A percentile compares a stretch with the other conserved stretches of the same genome.
These are phyloP conservation scores for Acholoe squamosa DNA, from an alignment of 2,888 invertebrate species.

Conservation along the genomic window DNA sequence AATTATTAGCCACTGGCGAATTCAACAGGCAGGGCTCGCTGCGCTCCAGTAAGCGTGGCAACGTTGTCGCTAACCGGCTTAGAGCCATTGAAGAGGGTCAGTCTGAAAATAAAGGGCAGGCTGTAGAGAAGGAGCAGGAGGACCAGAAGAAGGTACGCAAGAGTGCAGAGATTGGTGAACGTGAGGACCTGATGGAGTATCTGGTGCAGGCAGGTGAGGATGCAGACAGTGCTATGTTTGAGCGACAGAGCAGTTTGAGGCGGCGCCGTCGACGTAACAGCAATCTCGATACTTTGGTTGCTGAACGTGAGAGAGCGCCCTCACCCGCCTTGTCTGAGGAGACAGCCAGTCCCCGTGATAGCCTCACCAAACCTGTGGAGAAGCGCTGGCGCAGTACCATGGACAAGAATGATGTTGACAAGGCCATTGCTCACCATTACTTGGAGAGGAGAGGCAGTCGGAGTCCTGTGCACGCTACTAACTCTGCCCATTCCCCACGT, in stretches of 20 bases:
- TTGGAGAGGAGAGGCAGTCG: constrained; percentile 41
- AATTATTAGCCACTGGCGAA: constrained; percentile 1
- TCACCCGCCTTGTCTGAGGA: constrained; percentile 71
- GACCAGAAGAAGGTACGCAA: constrained; percentile 63
- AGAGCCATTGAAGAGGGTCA: constrained; percentile 64
- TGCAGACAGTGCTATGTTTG: constrained; percentile 69
- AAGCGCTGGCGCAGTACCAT: constrained; percentile 25
- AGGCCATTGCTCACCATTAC: constrained; percentile 46
- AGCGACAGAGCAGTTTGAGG: constrained; percentile 76
- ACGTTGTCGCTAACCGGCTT: constrained; percentile 49
- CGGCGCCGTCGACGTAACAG: constrained; percentile 71
- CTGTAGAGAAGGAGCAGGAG: constrained; percentile 56
- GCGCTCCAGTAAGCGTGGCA: constrained; percentile 59
- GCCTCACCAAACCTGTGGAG: constrained; percentile 3
- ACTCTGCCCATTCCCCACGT: background rate
- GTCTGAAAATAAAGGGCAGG: background rate
- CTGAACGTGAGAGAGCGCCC: constrained; percentile 78
- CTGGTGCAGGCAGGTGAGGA: constrained; percentile 68
- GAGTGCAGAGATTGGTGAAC: constrained; percentile 68
- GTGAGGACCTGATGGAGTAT: constrained; percentile 71
- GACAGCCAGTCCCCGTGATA: constrained; percentile 7
- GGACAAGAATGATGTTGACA: constrained; percentile 57
- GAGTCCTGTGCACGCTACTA: constrained; percentile 24
- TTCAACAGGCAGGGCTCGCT: constrained; percentile 64
- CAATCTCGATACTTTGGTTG: constrained; percentile 69